Evolutionary conservation across 2,797 vertebrate species (phyloP).

Genomic region (Ceyx erithaca): DNA sequence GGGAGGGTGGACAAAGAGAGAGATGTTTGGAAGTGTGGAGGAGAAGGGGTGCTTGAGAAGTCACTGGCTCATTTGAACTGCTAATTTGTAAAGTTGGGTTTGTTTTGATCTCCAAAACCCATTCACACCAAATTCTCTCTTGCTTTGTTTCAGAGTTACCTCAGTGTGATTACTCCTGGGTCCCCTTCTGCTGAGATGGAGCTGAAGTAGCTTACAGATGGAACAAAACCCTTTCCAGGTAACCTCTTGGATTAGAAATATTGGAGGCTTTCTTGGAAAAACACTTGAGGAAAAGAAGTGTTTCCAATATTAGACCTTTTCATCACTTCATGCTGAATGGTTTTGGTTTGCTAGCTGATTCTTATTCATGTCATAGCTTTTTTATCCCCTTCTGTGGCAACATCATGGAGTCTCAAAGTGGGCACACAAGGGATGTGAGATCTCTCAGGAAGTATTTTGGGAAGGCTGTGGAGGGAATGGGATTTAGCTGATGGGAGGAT

Average conservation of each 20-base stretch:
- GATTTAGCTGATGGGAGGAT: neutral
- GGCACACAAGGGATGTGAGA: neutral
- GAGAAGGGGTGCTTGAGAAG: neutral
- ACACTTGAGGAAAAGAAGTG: accelerated
- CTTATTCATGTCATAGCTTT: neutral
- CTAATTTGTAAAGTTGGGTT: neutral
- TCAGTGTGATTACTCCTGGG: neutral
- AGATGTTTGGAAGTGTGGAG: neutral
- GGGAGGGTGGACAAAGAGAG: neutral
- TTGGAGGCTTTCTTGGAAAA: neutral
- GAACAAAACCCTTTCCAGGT: neutral
- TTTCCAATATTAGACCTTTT: neutral
- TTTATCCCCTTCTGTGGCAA: neutral
- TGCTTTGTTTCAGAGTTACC: neutral
- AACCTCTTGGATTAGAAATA: neutral
- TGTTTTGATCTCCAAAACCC: neutral
- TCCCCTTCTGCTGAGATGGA: neutral
- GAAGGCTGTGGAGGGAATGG: neutral
- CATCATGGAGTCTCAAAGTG: neutral
- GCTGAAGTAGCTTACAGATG: neutral
- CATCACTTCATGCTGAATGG: accelerated
- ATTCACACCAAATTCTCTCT: neutral
- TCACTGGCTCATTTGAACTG: neutral
- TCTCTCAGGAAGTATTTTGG: neutral
- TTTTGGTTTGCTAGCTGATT: constrained; percentile 15